phyloP scores from a whole-genome alignment of 2,888 invertebrate genomes.

The Aplocera efformata region DNA sequence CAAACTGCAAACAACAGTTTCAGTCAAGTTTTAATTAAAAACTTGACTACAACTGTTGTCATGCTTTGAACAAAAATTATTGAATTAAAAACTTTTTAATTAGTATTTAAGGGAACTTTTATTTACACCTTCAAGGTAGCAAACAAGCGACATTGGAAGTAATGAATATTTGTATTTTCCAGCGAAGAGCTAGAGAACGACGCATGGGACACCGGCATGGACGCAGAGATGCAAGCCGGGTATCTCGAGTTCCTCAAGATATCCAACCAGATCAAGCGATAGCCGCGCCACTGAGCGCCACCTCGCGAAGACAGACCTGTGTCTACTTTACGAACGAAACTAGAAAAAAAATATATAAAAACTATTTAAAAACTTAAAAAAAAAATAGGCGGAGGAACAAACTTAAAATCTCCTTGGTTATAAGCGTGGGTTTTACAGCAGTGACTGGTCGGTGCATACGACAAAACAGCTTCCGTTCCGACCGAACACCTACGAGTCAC shows the following conservation, averaged over 20 bases:
- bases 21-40: no score
- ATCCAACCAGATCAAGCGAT: conserved; percentile 78
- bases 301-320: conserved; percentile 55
- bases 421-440: conserved; percentile 16
- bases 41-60: no score
- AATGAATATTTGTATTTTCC: conserved; percentile 18
- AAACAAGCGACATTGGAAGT: not conserved
- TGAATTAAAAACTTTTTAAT: no score
- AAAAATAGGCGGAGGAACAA: conserved; percentile 54
- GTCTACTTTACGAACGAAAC: conserved; percentile 50
- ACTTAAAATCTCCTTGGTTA: conserved; percentile 34
- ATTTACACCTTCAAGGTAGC: no score
- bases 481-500: conserved; percentile 8
- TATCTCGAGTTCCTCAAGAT: conserved; percentile 77
- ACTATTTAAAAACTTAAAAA: conserved; percentile 66
- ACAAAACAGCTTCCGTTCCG: not conserved
- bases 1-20: no score
- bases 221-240: conserved; percentile 74
- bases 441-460: not conserved
- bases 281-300: conserved; percentile 46
- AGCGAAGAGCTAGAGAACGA: conserved; percentile 75
- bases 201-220: conserved; percentile 77
- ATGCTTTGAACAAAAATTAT: no score
- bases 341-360: conserved; percentile 59
- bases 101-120: no score